Evolutionary conservation across 2,797 vertebrate genomes (phyloP).

Genomic region (Mormyrus proboscirostris): DNA sequence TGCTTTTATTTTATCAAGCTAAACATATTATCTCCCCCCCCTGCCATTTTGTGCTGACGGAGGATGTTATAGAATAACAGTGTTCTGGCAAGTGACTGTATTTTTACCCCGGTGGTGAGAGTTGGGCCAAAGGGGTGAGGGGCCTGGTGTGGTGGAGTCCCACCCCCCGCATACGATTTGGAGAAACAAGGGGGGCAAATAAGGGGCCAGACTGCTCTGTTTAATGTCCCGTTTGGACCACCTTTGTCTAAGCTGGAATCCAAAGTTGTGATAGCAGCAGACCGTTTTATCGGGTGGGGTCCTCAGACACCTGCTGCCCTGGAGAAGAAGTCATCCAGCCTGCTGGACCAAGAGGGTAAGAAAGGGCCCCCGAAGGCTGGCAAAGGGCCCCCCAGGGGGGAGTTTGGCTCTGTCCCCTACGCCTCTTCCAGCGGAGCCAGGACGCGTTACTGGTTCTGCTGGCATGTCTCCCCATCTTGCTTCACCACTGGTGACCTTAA

Average conservation of each 20-base stretch:
- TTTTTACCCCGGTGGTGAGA: constrained; percentile 28
- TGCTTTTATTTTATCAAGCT: constrained; percentile 1
- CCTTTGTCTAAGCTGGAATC: constrained; percentile 55
- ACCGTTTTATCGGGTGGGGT: constrained; percentile 67
- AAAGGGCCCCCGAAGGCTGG: not conserved
- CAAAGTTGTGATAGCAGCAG: constrained; percentile 51
- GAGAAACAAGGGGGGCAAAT: constrained; percentile 51
- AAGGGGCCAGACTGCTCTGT: constrained; percentile 29
- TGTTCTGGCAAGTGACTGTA: not conserved
- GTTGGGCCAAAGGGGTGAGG: constrained; percentile 21
- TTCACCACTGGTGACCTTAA: not conserved
- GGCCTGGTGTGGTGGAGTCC: constrained; percentile 23
- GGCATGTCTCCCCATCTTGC: not conserved
- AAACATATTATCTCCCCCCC: not conserved
- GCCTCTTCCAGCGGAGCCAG: not conserved
- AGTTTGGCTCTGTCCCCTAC: not conserved
- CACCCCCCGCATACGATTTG: constrained; percentile 28
- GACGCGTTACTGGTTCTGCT: not conserved
- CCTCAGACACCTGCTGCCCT: constrained; percentile 46
- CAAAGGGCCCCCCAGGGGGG: not conserved
- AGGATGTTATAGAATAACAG: constrained; percentile 5
- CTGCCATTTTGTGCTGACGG: not conserved
- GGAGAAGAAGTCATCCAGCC: constrained; percentile 33
- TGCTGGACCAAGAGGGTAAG: not conserved
- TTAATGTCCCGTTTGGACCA: constrained; percentile 42